phyloP scores from a whole-genome alignment of 2,113 vertebrate genomes.

The Bostrychus sinensis region DNA sequence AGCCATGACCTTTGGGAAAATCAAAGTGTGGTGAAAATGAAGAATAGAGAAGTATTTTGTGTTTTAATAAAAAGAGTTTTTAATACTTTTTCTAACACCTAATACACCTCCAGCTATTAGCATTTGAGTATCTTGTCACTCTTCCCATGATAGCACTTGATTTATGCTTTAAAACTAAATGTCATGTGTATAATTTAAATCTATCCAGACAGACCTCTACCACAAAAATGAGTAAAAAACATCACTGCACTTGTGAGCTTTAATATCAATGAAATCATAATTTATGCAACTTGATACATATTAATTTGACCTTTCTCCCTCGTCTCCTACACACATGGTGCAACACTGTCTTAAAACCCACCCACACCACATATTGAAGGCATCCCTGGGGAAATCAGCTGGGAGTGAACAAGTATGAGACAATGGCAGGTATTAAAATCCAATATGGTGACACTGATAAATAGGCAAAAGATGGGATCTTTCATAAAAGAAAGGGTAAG shows the following conservation, averaged over 20 bases:
- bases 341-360: constrained; percentile 26
- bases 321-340: constrained; percentile 8
- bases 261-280: not conserved
- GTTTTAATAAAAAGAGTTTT: too few relatives aligned
- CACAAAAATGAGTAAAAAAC: not conserved
- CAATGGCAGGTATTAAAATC: constrained; percentile 62
- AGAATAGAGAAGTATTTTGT: not conserved
- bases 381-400: constrained; percentile 61
- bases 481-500: constrained; percentile 11
- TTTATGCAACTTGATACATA: not conserved
- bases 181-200: too few relatives aligned
- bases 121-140: too few relatives aligned
- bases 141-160: too few relatives aligned
- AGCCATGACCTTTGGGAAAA: constrained; percentile 85
- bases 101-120: too few relatives aligned
- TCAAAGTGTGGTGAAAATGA: constrained; percentile 3
- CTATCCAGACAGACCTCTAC: too few relatives aligned
- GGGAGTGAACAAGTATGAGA: constrained; percentile 48
- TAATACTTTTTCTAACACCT: too few relatives aligned
- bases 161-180: too few relatives aligned
- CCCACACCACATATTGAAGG: constrained; percentile 39
- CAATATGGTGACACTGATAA: constrained; percentile 56
- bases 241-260: not conserved
- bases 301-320: not conserved
- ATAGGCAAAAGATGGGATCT: constrained; percentile 28